Percentiles rank a stretch among this genome's conserved stretches.
These are phyloP conservation scores for Tetropium fuscum DNA, from an alignment of 2,888 invertebrate genomes.

Conservation along the genomic window DNA sequence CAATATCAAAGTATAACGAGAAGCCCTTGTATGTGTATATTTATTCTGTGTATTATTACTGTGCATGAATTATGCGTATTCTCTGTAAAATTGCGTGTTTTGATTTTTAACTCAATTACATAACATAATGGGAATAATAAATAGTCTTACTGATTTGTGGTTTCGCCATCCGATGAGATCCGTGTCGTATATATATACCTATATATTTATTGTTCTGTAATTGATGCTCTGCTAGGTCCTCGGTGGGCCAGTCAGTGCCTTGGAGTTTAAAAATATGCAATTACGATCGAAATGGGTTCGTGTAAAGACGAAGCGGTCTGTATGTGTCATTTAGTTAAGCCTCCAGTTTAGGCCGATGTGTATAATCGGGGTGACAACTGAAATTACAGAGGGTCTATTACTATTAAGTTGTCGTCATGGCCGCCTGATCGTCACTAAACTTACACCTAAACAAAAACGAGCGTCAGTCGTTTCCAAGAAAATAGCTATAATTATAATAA, in stretches of 20 bases:
- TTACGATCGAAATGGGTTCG: constrained; percentile 25
- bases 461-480: constrained; percentile 47
- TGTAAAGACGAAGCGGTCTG: constrained; percentile 26
- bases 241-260: constrained; percentile 30
- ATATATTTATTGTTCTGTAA: constrained; percentile 1
- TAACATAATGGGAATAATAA: too few species aligned
- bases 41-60: too few species aligned
- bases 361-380: constrained; percentile 54
- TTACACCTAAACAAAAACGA: constrained; percentile 50
- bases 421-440: constrained; percentile 45
- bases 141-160: too few species aligned
- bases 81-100: too few species aligned
- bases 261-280: constrained; percentile 30
- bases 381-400: constrained; percentile 52
- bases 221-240: constrained; percentile 1
- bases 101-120: too few species aligned
- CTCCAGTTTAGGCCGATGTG: constrained; percentile 36
- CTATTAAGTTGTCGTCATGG: constrained; percentile 58
- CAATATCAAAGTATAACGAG: too few species aligned
- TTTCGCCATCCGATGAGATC: background rate
- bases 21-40: too few species aligned
- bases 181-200: background rate
- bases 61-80: too few species aligned
- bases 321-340: constrained; percentile 33
- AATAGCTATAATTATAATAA: constrained; percentile 66